Conservation (phyloP, 2,888 invertebrate species). For the Hemicrepidius hirtus region DNA sequence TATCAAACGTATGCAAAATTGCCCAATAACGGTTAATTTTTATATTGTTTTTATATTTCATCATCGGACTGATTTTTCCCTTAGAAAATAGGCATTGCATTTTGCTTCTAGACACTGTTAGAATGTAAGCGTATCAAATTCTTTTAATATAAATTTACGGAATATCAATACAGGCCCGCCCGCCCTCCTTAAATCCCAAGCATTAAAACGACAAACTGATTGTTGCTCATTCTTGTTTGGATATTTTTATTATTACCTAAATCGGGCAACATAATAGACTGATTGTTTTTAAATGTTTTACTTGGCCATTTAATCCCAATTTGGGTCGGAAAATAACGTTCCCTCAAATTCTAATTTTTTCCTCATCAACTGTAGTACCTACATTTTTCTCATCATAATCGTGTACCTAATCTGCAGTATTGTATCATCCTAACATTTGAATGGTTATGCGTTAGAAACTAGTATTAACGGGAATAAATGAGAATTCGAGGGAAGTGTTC, state of each 20-base stretch:
- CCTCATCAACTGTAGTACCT: not conserved
- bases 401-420: not conserved
- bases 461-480: conserved; percentile 3
- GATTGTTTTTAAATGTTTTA: conserved; percentile 1
- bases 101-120: not conserved
- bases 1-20: conserved; percentile 33
- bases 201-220: conserved; percentile 13
- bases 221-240: conserved; percentile 4
- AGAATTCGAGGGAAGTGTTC: not conserved
- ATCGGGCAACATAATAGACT: conserved; percentile 21
- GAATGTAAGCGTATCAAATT: too few relatives aligned
- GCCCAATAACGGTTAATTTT: conserved; percentile 10
- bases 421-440: conserved; percentile 2
- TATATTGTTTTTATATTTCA: conserved; percentile 20
- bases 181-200: not conserved
- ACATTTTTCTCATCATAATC: not conserved
- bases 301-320: not conserved
- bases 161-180: too few relatives aligned
- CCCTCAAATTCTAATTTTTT: not conserved
- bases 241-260: conserved; percentile 14
- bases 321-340: conserved; percentile 14
- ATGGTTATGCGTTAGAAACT: not conserved
- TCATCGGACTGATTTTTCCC: conserved; percentile 11
- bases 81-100: not conserved
- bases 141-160: too few relatives aligned